phyloP scores from a whole-genome alignment of 2,888 invertebrate genomes.

The Pachymerium ferrugineum region DNA sequence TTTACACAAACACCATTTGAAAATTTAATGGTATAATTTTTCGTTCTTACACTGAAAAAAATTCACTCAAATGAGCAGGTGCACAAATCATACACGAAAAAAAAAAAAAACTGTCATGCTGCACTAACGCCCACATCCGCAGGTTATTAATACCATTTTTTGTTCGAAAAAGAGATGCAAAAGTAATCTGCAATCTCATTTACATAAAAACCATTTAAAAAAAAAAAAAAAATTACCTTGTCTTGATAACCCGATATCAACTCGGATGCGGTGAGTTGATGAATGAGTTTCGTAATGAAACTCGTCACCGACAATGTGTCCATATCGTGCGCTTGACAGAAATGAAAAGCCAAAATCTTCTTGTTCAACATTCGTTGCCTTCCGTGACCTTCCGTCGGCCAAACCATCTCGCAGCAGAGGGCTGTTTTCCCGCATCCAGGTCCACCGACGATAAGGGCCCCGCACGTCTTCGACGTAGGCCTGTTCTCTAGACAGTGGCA shows the following conservation, averaged over 20 bases:
- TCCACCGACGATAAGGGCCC: constrained; percentile 81
- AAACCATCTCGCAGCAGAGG: constrained; percentile 65
- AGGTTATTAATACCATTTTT: too few relatives aligned
- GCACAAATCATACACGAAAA: too few relatives aligned
- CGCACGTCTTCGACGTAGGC: constrained; percentile 66
- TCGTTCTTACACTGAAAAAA: too few relatives aligned
- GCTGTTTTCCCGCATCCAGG: constrained; percentile 94
- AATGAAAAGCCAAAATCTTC: constrained; percentile 77
- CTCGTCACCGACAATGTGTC: constrained; percentile 60
- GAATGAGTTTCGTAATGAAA: constrained; percentile 57
- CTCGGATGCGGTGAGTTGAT: constrained; percentile 63
- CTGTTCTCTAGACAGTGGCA: constrained; percentile 85
- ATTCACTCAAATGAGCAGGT: too few relatives aligned
- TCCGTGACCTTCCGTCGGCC: constrained; percentile 42
- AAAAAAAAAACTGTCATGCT: too few relatives aligned
- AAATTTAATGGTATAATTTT: too few relatives aligned
- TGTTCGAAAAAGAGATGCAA: too few relatives aligned
- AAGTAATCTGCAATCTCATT: too few relatives aligned
- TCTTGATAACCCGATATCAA: constrained; percentile 61
- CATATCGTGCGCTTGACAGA: constrained; percentile 56
- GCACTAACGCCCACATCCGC: too few relatives aligned
- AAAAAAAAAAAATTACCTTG: too few relatives aligned
- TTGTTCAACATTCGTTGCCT: constrained; percentile 54
- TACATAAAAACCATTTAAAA: too few relatives aligned
- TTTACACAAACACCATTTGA: too few relatives aligned